Evolutionary conservation across 1,140 invertebrate genomes (phyloP), one percentile per base, ranked within the genome.

Genomic region (Achatina immaculata): DNA sequence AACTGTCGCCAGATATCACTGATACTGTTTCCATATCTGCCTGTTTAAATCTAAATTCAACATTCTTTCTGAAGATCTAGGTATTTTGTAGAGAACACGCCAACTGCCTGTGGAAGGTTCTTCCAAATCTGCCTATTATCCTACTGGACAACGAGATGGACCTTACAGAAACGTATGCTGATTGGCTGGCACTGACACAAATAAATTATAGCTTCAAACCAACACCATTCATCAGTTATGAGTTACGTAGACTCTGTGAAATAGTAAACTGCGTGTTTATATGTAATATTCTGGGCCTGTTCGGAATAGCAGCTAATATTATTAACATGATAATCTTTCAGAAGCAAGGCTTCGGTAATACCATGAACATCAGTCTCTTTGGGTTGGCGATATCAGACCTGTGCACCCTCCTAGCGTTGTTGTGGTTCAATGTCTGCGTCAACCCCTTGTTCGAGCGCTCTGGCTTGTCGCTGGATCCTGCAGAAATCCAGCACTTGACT

Each of bases 261-360:
- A 2, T 77, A 4, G 55, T 77, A 3, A 62, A 62, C 34, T 77
- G 34, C 24, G 58, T 77, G 11, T 36, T 77, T 40, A 14, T 65
- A 19, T 77, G 74, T 24, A 45, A 45, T 6, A 77, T 77, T 51
- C 11, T 77, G 1, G 34, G 31, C 4, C 21, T 77, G 4, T 77
- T 77, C 34, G 74, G 74, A 40, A 62, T 65, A 9, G 16, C 16
- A 2, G 28, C 51, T 16, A 77, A 77, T 31, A 34, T 77, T 28
- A 77, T 77, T 14, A 77, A 77, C 38, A 62, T 77, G 3, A 62
- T 77, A 19, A 51, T 77, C 24, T 77, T 77, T 62, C 0, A 16
- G 0, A 58, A 31, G 28, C 48, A 43, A 34, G 58, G 74, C 16
- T 43, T 77, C 21, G 4, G 42, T 21, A 45, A 62, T 24, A 24